These are phyloP conservation scores for Lasioglossum lativentre DNA, from an alignment of 2,888 invertebrate species.

Conservation along the genomic window DNA sequence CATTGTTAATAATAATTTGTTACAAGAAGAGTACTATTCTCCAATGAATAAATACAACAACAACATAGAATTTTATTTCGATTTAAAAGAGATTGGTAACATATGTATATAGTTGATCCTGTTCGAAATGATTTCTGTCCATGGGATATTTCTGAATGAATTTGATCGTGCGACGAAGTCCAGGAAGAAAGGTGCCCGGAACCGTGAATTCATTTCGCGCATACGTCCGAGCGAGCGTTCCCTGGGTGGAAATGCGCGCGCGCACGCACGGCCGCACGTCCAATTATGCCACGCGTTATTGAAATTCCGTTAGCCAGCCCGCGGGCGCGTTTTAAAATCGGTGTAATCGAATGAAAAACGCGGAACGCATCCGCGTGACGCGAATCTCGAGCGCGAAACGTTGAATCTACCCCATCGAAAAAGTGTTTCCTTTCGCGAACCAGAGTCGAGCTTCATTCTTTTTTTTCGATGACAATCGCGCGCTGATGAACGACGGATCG, in stretches of 20 bases:
- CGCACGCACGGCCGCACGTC: constrained; percentile 2
- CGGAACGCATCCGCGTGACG: constrained; percentile 51
- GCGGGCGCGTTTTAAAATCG: constrained; percentile 41
- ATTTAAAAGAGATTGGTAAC: too few relatives aligned
- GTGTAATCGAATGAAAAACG: constrained; percentile 57
- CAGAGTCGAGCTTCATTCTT: background rate
- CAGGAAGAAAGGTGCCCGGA: background rate
- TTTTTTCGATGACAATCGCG: background rate
- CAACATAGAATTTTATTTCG: too few relatives aligned
- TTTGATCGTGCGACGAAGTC: background rate
- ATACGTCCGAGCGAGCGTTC: background rate
- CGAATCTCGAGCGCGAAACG: constrained; percentile 28
- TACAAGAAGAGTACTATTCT: too few relatives aligned
- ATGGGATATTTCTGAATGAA: background rate
- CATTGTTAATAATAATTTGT: too few relatives aligned
- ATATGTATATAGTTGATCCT: too few relatives aligned
- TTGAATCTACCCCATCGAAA: background rate
- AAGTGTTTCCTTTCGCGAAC: constrained; percentile 6
- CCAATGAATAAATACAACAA: too few relatives aligned
- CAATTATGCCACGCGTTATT: constrained; percentile 53
- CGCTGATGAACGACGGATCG: background rate
- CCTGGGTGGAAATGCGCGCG: background rate
- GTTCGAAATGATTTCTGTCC: too few relatives aligned
- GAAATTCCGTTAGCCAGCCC: constrained; percentile 43
- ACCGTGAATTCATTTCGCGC: background rate